Evolutionary conservation across 2,797 vertebrate genomes (phyloP).

Genomic region (Helostoma temminkii): DNA sequence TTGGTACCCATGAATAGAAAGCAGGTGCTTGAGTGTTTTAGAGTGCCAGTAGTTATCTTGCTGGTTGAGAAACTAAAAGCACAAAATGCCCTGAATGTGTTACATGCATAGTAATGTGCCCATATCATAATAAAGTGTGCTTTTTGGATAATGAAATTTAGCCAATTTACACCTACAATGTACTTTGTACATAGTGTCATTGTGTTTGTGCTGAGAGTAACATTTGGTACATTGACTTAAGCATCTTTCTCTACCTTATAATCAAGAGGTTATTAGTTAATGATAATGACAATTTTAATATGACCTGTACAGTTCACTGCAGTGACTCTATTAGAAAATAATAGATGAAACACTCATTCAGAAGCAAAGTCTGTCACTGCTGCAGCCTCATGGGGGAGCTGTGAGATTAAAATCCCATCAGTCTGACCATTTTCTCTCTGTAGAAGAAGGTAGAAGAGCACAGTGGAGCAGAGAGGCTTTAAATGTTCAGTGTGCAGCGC

Average conservation of each 20-base stretch:
- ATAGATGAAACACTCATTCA: slow-evolving; percentile 55
- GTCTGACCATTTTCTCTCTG: slow-evolving; percentile 42
- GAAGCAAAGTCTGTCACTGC: slow-evolving; percentile 36
- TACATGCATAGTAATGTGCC: slow-evolving; percentile 88
- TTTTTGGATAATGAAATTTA: slow-evolving; percentile 72
- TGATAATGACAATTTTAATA: slow-evolving; percentile 62
- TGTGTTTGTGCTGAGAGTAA: slow-evolving; percentile 76
- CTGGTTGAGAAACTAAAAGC: slow-evolving; percentile 82
- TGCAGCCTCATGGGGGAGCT: slow-evolving; percentile 69
- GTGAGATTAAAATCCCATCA: slow-evolving; percentile 42
- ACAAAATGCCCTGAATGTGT: slow-evolving; percentile 83
- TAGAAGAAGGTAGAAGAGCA: slow-evolving; percentile 45
- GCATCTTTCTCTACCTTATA: slow-evolving; percentile 73
- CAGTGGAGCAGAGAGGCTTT: slow-evolving; percentile 46
- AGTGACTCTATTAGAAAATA: slow-evolving; percentile 63
- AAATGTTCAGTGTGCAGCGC: slow-evolving; percentile 14
- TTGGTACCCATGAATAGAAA: slow-evolving; percentile 81
- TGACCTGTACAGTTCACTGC: slow-evolving; percentile 78
- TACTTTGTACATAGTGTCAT: slow-evolving; percentile 65
- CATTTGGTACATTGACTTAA: slow-evolving; percentile 73
- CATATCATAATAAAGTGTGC: slow-evolving; percentile 81
- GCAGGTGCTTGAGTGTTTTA: slow-evolving; percentile 78
- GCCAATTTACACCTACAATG: slow-evolving; percentile 72
- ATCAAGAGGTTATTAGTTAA: slow-evolving; percentile 75
- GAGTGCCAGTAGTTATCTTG: slow-evolving; percentile 77